phyloP scores from a whole-genome alignment of 1,140 invertebrate species.

The Ephestia elutella region DNA sequence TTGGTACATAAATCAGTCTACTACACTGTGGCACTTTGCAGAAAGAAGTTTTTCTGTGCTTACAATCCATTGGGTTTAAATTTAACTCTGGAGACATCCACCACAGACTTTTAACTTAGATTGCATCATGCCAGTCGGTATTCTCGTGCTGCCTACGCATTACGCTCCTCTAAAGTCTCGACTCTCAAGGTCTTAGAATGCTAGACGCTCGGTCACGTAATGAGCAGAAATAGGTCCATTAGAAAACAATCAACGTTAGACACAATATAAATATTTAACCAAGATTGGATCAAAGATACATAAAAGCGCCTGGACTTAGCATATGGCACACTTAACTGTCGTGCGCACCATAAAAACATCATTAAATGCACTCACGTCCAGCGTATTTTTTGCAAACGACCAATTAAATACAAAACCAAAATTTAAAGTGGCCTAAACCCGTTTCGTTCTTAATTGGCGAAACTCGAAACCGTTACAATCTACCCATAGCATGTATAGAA shows the following conservation, averaged over 20 bases:
- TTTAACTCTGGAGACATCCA: no score
- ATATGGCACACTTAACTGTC: neutral
- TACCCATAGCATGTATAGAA: neutral
- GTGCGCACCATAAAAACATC: neutral
- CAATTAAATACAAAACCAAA: slow-evolving; percentile 38
- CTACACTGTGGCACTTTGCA: no score
- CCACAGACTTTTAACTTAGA: neutral
- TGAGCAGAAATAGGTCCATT: neutral
- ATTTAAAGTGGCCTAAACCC: slow-evolving; percentile 23
- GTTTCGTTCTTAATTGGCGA: slow-evolving; percentile 23
- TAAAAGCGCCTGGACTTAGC: neutral
- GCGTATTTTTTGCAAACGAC: slow-evolving; percentile 11
- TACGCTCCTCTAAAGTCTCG: neutral
- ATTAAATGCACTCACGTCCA: slow-evolving; percentile 1
- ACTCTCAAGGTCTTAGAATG: slow-evolving; percentile 2
- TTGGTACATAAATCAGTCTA: no score
- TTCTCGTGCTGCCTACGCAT: neutral
- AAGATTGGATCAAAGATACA: neutral
- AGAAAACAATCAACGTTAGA: slow-evolving; percentile 1
- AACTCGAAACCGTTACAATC: slow-evolving; percentile 20
- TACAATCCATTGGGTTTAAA: no score
- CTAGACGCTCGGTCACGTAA: slow-evolving; percentile 1
- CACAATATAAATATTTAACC: neutral
- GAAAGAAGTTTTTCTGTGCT: no score
- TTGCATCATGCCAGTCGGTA: neutral